These are phyloP conservation scores for Protobothrops flavoviridis DNA, from an alignment of 2,113 vertebrate species.

Conservation along the genomic window DNA sequence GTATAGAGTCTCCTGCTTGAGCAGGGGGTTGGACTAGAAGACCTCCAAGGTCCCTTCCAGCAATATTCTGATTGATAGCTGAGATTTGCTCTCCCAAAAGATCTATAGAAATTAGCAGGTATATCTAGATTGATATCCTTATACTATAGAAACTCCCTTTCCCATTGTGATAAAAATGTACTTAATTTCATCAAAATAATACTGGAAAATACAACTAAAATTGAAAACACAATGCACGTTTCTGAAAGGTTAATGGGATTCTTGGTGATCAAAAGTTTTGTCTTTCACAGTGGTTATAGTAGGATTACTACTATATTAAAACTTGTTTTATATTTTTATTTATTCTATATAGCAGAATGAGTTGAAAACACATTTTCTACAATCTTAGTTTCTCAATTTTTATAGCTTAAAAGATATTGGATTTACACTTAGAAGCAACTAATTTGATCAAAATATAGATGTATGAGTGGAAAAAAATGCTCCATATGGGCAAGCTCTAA, in stretches of 20 bases:
- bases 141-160: neutral
- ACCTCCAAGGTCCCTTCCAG: too few relatives aligned
- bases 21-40: too few relatives aligned
- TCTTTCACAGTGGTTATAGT: neutral
- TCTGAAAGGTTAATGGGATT: neutral
- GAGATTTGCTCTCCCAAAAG: neutral
- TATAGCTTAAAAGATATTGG: neutral
- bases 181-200: neutral
- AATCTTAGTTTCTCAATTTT: neutral
- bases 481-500: accelerated
- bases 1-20: too few relatives aligned
- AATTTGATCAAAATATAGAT: neutral
- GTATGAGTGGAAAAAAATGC: too few relatives aligned
- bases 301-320: neutral
- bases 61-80: neutral
- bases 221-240: neutral
- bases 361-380: neutral
- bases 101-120: neutral
- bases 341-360: neutral
- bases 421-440: neutral
- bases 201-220: neutral
- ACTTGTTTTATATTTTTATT: neutral
- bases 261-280: neutral
- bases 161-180: neutral
- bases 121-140: neutral